Conservation (phyloP, 2,797 vertebrate species). For the Sebastes vulpes region DNA sequence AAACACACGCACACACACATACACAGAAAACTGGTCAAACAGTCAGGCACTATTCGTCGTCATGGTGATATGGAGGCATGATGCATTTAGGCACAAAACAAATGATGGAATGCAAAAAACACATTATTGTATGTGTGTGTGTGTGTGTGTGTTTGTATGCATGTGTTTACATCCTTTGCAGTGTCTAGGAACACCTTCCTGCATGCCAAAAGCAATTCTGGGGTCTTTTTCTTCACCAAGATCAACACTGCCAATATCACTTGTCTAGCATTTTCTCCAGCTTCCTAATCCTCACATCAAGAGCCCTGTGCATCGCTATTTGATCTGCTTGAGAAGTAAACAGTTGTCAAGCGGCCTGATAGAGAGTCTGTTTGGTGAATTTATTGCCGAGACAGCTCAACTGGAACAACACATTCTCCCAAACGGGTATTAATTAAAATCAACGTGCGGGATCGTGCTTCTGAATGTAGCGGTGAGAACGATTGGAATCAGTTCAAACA, state of each 20-base stretch:
- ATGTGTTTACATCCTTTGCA: conserved; percentile 37
- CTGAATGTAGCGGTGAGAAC: not conserved
- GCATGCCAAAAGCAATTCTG: conserved; percentile 50
- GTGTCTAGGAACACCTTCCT: conserved; percentile 23
- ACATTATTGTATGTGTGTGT: not conserved
- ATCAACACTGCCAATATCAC: conserved; percentile 77
- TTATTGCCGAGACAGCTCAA: conserved; percentile 39
- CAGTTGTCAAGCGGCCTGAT: conserved; percentile 62
- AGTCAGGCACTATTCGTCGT: conserved; percentile 23
- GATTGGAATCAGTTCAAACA: conserved; percentile 12
- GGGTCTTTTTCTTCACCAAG: conserved; percentile 39
- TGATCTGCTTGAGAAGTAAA: conserved; percentile 77
- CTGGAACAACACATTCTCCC: conserved; percentile 38
- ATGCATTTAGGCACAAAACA: not conserved
- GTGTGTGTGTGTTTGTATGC: conserved; percentile 1
- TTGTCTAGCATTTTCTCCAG: conserved; percentile 63
- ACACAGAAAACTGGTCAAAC: conserved; percentile 13
- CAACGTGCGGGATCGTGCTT: conserved; percentile 3
- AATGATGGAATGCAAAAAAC: not conserved
- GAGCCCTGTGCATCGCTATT: conserved; percentile 52
- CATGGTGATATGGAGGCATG: conserved; percentile 41
- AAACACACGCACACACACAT: not conserved
- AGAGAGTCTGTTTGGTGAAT: conserved; percentile 55
- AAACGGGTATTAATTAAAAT: conserved; percentile 62
- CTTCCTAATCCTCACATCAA: conserved; percentile 72